These are phyloP conservation scores for Drosophila pegasa DNA, from an alignment of 2,888 invertebrate genomes.

Conservation along the genomic window DNA sequence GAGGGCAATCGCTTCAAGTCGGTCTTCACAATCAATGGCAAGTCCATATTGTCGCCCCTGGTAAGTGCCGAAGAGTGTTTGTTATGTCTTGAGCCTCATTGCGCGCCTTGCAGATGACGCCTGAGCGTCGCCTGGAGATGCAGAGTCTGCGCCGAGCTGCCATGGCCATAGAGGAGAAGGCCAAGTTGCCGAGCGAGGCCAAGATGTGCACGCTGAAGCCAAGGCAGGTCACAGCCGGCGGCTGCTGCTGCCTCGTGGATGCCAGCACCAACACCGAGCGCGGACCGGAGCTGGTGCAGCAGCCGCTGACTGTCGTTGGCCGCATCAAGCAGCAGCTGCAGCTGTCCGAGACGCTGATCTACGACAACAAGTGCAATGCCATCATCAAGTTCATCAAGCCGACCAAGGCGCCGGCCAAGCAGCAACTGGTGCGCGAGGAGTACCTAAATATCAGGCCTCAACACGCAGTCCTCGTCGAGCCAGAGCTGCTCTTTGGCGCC, in stretches of 20 bases:
- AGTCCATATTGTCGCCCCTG: constrained; percentile 54
- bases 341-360: constrained; percentile 56
- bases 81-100: background rate
- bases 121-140: constrained; percentile 56
- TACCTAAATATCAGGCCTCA: constrained; percentile 13
- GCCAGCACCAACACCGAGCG: constrained; percentile 51
- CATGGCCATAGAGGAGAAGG: constrained; percentile 31
- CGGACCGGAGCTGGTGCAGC: background rate
- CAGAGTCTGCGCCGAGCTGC: constrained; percentile 41
- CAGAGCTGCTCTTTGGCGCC: background rate
- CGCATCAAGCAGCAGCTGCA: constrained; percentile 46
- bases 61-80: constrained; percentile 34
- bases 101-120: constrained; percentile 48
- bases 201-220: background rate
- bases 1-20: constrained; percentile 26
- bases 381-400: constrained; percentile 35
- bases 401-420: background rate
- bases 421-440: constrained; percentile 16
- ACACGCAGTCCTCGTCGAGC: background rate
- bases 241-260: constrained; percentile 11
- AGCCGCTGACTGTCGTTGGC: constrained; percentile 33
- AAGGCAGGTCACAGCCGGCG: background rate
- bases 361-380: constrained; percentile 50
- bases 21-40: constrained; percentile 41
- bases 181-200: background rate